Percentiles rank a stretch among this genome's conserved stretches.
phyloP scores from a whole-genome alignment of 2,113 vertebrate species.

The Rhinoptilus africanus region DNA sequence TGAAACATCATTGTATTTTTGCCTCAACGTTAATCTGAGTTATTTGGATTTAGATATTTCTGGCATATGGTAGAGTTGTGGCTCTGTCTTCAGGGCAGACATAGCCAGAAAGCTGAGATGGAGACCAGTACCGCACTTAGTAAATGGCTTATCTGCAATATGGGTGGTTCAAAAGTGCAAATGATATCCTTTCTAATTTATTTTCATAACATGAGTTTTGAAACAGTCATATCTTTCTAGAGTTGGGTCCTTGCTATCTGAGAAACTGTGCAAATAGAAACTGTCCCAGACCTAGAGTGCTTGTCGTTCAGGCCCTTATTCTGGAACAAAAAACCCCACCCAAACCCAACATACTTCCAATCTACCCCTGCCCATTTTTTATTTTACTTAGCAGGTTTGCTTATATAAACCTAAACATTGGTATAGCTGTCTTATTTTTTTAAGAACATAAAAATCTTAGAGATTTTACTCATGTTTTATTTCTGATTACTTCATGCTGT shows the following conservation, averaged over 20 bases:
- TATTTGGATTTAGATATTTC: neutral
- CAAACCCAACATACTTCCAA: neutral
- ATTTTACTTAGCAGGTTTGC: neutral
- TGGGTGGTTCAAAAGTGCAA: neutral
- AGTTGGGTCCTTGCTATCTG: neutral
- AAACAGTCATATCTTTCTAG: neutral
- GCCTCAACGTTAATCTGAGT: neutral
- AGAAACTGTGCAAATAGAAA: neutral
- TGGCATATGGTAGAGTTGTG: neutral
- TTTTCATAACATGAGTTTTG: neutral
- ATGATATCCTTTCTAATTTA: neutral
- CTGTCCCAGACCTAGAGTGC: neutral
- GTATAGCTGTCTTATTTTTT: conserved; percentile 2
- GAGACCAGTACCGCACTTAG: neutral
- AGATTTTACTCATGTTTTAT: neutral
- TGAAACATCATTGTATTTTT: neutral
- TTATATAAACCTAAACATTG: neutral
- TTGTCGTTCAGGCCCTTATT: neutral
- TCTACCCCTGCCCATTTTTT: neutral
- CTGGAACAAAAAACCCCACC: neutral
- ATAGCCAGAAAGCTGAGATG: neutral
- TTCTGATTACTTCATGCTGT: conserved; percentile 1
- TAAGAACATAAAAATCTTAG: neutral
- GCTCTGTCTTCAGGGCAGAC: neutral
- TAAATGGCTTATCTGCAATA: neutral